A percentile compares a stretch with the other conserved stretches of the same genome.
phyloP scores from a whole-genome alignment of 2,797 vertebrate species.

The Poeciliopsis gracilis region DNA sequence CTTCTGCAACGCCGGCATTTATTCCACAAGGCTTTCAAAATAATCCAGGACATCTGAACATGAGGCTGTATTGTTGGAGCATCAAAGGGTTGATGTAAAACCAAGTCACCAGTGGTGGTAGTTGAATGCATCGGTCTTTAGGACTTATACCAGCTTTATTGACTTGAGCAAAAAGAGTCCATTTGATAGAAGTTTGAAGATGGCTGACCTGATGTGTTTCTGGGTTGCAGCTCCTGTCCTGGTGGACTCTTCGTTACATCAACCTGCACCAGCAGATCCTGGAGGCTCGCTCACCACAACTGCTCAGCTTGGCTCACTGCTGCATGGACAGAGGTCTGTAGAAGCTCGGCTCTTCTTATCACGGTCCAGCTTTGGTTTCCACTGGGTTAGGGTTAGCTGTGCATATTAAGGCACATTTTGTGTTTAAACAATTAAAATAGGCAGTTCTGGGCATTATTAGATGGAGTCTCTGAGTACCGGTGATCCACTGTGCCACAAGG shows the following conservation, averaged over 20 bases:
- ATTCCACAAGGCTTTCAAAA: not conserved
- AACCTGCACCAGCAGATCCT: constrained; percentile 91
- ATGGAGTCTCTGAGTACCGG: no score
- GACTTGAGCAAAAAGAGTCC: not conserved
- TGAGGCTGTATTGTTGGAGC: not conserved
- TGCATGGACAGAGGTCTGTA: constrained; percentile 86
- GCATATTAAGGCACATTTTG: no score
- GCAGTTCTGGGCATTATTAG: no score
- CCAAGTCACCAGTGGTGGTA: not conserved
- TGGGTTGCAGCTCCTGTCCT: constrained; percentile 83
- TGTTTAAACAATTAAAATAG: no score
- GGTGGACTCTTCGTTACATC: constrained; percentile 92
- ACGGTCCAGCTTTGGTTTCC: not conserved
- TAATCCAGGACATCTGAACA: not conserved
- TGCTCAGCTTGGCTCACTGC: constrained; percentile 79
- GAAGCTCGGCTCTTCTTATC: not conserved
- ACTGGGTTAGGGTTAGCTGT: not conserved
- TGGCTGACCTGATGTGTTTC: not conserved
- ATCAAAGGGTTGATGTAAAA: not conserved
- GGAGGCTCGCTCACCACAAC: constrained; percentile 88
- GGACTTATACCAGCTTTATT: not conserved
- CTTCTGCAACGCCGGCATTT: not conserved
- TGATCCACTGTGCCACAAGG: no score
- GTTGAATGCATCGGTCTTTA: not conserved
- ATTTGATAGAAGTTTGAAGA: not conserved